Evolutionary conservation across 2,797 vertebrate genomes (phyloP).

Genomic region (Fistularia commersonii): DNA sequence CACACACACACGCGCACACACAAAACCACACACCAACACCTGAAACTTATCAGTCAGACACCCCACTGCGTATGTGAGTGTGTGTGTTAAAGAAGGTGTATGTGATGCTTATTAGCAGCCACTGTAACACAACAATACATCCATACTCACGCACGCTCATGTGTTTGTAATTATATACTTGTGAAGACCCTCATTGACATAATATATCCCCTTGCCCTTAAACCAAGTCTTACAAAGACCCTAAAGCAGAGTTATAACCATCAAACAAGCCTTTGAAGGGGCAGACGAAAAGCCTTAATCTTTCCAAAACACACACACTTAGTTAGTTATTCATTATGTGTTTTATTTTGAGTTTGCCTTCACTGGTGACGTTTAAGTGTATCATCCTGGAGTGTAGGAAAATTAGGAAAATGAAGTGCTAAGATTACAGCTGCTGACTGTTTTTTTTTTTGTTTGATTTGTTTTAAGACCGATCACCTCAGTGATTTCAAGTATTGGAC

Average conservation of each 20-base stretch:
- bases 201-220: conserved; percentile 15
- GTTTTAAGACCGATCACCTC: too few relatives aligned
- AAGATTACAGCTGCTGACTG: too few relatives aligned
- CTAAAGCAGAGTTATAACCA: conserved; percentile 13
- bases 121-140: conserved; percentile 38
- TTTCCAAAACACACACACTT: background rate
- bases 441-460: too few relatives aligned
- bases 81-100: conserved; percentile 23
- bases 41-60: conserved; percentile 51
- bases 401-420: too few relatives aligned
- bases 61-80: conserved; percentile 24
- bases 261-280: conserved; percentile 31
- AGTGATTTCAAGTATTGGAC: too few relatives aligned
- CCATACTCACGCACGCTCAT: conserved; percentile 20
- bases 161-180: conserved; percentile 44
- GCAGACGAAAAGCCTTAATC: background rate
- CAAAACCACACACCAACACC: conserved; percentile 38
- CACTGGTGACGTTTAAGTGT: conserved; percentile 36
- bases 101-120: conserved; percentile 43
- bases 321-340: background rate
- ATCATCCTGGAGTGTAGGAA: conserved; percentile 18
- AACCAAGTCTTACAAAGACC: conserved; percentile 11
- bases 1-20: conserved; percentile 21
- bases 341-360: conserved; percentile 14
- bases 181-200: conserved; percentile 40